Percentiles rank a stretch among this genome's conserved stretches.
Conservation (phyloP, 2,888 invertebrate genomes). For the Thymelicus acteon region DNA sequence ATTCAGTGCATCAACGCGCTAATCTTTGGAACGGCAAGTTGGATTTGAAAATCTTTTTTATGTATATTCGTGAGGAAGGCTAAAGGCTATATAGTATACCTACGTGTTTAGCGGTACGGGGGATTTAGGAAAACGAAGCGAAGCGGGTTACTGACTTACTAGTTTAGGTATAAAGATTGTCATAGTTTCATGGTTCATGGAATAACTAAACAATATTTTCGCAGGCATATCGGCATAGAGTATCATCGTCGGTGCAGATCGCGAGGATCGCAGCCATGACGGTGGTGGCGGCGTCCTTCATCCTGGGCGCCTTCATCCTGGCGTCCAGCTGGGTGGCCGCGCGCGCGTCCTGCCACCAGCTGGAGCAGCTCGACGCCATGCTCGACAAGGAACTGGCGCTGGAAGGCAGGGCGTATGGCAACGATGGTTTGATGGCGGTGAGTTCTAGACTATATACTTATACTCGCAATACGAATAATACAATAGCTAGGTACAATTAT, state of each 20-base stretch:
- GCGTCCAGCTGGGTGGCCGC: constrained; percentile 94
- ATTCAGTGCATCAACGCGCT: too few species aligned
- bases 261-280: constrained; percentile 94
- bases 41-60: too few species aligned
- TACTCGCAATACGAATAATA: not conserved
- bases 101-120: too few species aligned
- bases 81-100: too few species aligned
- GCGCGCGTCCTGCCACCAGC: constrained; percentile 91
- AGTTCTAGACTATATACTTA: constrained; percentile 68
- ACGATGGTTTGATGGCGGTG: constrained; percentile 89
- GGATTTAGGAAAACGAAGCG: too few species aligned
- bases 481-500: too few species aligned
- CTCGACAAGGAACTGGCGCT: constrained; percentile 88
- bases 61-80: too few species aligned
- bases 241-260: constrained; percentile 92
- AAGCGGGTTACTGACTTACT: too few species aligned
- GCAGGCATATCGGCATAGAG: constrained; percentile 91
- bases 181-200: too few species aligned
- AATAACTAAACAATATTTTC: constrained; percentile 12
- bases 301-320: constrained; percentile 92
- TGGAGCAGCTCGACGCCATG: constrained; percentile 88
- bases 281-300: constrained; percentile 91
- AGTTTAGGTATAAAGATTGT: too few species aligned
- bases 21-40: too few species aligned
- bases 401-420: constrained; percentile 84